phyloP scores from a whole-genome alignment of 2,888 invertebrate genomes.

The Pollenia amentaria region DNA sequence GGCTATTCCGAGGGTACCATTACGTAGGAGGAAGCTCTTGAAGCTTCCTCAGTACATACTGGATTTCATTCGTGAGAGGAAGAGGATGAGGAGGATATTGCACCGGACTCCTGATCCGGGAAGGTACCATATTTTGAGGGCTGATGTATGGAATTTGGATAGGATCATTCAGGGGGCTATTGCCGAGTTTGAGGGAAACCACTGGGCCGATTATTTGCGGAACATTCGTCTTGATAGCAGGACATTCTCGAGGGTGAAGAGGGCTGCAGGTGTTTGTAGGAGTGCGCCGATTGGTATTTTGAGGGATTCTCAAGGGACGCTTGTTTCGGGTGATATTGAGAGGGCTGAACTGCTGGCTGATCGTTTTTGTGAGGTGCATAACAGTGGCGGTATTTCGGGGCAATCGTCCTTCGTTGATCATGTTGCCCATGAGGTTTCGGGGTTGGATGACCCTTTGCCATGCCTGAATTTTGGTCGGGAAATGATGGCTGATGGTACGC shows the following conservation, averaged over 20 bases:
- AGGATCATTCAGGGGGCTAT: slow-evolving; percentile 3
- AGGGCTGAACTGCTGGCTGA: slow-evolving; percentile 7
- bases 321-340: background rate
- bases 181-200: background rate
- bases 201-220: background rate
- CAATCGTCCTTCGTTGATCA: background rate
- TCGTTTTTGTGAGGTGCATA: background rate
- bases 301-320: background rate
- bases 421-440: background rate
- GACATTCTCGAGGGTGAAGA: slow-evolving; percentile 5
- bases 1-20: background rate
- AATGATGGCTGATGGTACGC: background rate
- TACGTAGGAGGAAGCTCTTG: background rate
- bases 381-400: too few species aligned
- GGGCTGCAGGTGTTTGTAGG: background rate
- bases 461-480: background rate
- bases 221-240: background rate
- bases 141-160: background rate
- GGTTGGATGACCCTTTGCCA: background rate
- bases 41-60: background rate
- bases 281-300: background rate
- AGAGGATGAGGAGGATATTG: background rate
- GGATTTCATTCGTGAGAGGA: background rate
- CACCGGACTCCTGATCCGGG: background rate
- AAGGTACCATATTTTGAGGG: background rate